Evolutionary conservation across 1,140 invertebrate genomes (phyloP), one percentile per base, ranked within the genome.

Genomic region (Tetranychus cinnabarinus): DNA sequence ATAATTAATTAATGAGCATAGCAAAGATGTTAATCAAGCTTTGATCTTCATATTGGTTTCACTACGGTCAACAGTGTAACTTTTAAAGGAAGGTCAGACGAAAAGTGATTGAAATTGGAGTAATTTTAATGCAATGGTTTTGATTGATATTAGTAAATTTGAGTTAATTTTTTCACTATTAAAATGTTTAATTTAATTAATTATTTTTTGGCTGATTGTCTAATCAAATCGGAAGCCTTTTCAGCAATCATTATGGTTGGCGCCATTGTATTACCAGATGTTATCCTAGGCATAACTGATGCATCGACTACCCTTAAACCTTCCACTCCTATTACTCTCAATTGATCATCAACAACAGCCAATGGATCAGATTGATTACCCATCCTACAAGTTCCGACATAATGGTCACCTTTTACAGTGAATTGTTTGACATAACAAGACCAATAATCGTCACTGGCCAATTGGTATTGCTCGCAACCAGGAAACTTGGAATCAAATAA

Each of bases 331-430:
- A 54, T 47, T 0, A 66, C 65, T 8, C 62, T n/a, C 7, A 86
- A 71, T 62, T 0, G 84, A 79, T 1, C 85, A 81, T 34, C 83
- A 13, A 81, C 78, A 37, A 81, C 80, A 60, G 72, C 74, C 66
- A 66, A 71, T n/a, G 77, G 73, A 61, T 81, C 76, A 8, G 67
- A 73, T 0, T 73, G 63, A 0, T 80, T 78, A 0, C 85, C 86
- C 86, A 90, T 90, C 71, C 85, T 87, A 68, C 82, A 83, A 0
- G 85, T 87, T 1, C 85, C 84, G 4, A 77, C 77, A 35, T 80
- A 80, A 68, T 88, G 85, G 68, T 88, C 87, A 58, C 85, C 80
- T 1, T 79, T 83, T 31, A 80, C 75, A 0, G 83, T 82, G 35
- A 82, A 78, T 62, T 79, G 75, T 31, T 77, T 74, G 0, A 78